A percentile compares a stretch with the other conserved stretches of the same genome.
phyloP scores from a whole-genome alignment of 2,888 invertebrate species.

The Sycophila texana region DNA sequence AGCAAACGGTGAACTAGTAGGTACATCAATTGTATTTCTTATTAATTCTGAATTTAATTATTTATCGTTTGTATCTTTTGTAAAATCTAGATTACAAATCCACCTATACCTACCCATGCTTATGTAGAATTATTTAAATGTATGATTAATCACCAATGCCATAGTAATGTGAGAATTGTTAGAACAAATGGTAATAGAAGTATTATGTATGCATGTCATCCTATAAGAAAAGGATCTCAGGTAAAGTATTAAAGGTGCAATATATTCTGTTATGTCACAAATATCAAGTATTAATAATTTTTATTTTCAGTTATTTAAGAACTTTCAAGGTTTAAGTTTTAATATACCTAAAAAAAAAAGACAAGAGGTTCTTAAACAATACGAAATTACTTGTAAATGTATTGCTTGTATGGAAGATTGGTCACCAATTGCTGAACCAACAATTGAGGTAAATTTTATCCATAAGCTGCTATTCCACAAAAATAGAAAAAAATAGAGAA shows the following conservation, averaged over 20 bases:
- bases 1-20: background rate
- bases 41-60: background rate
- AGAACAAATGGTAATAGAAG: background rate
- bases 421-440: too few species aligned
- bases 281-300: background rate
- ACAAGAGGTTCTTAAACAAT: too few species aligned
- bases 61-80: background rate
- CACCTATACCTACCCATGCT: too few species aligned
- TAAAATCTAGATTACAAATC: background rate
- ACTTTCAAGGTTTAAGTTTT: background rate
- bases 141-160: constrained; percentile 1
- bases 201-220: background rate
- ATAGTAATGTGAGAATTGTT: background rate
- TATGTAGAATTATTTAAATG: background rate
- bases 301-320: background rate
- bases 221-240: background rate
- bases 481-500: too few species aligned
- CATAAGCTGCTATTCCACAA: too few species aligned
- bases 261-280: background rate
- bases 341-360: background rate
- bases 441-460: too few species aligned
- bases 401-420: too few species aligned
- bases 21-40: background rate
- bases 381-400: too few species aligned
- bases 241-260: background rate